Conservation (phyloP, 2,888 invertebrate genomes). For the Cenopis cana region DNA sequence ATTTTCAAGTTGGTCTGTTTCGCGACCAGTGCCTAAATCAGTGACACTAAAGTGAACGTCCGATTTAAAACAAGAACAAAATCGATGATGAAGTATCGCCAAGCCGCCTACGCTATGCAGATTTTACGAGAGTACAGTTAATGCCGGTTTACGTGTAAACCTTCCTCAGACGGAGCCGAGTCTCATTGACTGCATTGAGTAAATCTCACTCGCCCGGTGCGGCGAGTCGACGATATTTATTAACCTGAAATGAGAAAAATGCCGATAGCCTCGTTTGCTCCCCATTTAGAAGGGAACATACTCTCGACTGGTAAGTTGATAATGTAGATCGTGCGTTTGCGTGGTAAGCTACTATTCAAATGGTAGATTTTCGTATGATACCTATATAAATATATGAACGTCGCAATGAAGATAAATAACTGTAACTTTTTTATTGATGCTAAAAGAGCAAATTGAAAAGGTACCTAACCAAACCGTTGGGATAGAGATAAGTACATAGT, state of each 20-base stretch:
- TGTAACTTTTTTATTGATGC: not conserved
- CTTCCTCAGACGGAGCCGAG: conserved; percentile 48
- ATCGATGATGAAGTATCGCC: conserved; percentile 29
- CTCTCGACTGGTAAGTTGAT: conserved; percentile 46
- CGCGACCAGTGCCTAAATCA: not conserved
- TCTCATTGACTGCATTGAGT: conserved; percentile 66
- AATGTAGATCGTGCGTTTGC: conserved; percentile 45
- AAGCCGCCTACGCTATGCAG: conserved; percentile 35
- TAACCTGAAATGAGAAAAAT: conserved; percentile 80
- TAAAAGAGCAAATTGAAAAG: too few relatives aligned
- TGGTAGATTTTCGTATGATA: conserved; percentile 19
- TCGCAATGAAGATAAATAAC: not conserved
- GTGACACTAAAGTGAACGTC: conserved; percentile 3
- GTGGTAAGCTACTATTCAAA: not conserved
- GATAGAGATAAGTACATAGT: too few relatives aligned
- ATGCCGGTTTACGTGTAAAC: conserved; percentile 39
- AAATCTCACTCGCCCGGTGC: conserved; percentile 64
- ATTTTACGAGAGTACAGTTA: conserved; percentile 44
- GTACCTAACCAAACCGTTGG: too few relatives aligned
- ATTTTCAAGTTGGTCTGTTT: too few relatives aligned
- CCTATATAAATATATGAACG: too few relatives aligned
- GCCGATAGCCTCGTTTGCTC: conserved; percentile 61
- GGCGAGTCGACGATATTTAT: conserved; percentile 73
- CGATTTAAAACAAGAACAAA: not conserved
- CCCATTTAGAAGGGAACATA: conserved; percentile 50